phyloP scores from a whole-genome alignment of 2,888 invertebrate genomes.

The Antheraea assamensis region DNA sequence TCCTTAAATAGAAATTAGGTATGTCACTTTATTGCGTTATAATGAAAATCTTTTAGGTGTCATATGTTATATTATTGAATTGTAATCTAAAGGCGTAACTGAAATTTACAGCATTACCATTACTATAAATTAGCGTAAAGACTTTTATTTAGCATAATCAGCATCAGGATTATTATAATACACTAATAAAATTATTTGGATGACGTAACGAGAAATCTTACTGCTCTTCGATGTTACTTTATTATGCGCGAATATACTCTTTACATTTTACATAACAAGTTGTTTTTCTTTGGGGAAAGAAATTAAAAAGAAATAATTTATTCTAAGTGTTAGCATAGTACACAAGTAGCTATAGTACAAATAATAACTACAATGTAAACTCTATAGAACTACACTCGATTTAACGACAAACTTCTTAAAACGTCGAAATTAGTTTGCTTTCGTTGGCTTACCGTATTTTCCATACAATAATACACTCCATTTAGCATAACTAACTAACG shows the following conservation, averaged over 20 bases:
- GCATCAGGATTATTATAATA: not conserved
- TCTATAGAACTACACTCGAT: no score
- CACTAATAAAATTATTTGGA: not conserved
- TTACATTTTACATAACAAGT: not conserved
- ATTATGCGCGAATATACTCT: not conserved
- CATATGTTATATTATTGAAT: not conserved
- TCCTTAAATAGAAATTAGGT: not conserved
- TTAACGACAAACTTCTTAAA: no score
- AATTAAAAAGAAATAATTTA: not conserved
- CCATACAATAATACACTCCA: no score
- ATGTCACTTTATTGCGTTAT: not conserved
- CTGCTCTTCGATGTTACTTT: not conserved
- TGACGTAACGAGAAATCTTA: not conserved
- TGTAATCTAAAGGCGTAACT: slow-evolving; percentile 35
- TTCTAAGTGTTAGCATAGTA: not conserved
- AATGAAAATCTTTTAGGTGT: not conserved
- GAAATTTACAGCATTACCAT: not conserved
- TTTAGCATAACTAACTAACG: no score
- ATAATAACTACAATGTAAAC: no score
- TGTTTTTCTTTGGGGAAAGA: not conserved
- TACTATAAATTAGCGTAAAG: not conserved
- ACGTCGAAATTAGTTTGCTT: no score
- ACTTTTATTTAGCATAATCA: slow-evolving; percentile 3
- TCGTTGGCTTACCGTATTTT: no score
- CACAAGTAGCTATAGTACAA: no score